A percentile compares a stretch with the other conserved stretches of the same genome.
These are phyloP conservation scores for Daktulosphaira vitifoliae DNA, from an alignment of 1,140 invertebrate genomes.

Conservation along the genomic window DNA sequence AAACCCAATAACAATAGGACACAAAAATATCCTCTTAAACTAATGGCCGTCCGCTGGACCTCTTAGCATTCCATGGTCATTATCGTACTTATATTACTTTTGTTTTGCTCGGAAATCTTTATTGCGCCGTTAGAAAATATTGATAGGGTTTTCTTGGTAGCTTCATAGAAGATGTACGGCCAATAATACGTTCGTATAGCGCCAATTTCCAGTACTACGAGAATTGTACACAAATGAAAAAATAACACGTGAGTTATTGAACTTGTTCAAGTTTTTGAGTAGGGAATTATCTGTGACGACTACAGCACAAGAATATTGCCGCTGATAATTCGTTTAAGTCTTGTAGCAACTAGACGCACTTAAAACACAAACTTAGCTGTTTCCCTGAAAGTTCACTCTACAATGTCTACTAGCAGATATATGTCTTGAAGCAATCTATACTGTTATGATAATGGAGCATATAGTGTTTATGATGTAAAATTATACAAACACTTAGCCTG, in stretches of 20 bases:
- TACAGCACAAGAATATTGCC: slow-evolving; percentile 10
- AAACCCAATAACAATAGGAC: slow-evolving; percentile 22
- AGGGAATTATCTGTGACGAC: not conserved
- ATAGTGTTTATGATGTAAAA: too few species aligned
- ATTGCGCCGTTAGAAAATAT: slow-evolving; percentile 17
- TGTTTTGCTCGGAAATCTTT: slow-evolving; percentile 21
- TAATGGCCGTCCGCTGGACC: slow-evolving; percentile 7
- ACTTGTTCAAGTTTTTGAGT: slow-evolving; percentile 13
- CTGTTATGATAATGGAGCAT: too few species aligned
- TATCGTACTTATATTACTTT: slow-evolving; percentile 26
- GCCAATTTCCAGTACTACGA: too few species aligned
- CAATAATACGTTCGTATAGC: not conserved
- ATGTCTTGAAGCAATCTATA: too few species aligned
- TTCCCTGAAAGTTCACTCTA: too few species aligned
- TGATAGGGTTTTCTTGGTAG: not conserved
- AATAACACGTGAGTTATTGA: slow-evolving; percentile 17
- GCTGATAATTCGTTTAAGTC: slow-evolving; percentile 10
- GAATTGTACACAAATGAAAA: not conserved
- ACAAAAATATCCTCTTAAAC: slow-evolving; percentile 23
- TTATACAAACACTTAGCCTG: too few species aligned
- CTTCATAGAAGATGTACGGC: not conserved
- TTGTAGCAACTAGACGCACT: not conserved
- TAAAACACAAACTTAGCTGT: not conserved
- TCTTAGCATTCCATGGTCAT: slow-evolving; percentile 11
- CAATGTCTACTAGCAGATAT: too few species aligned